Base-by-base conservation (phyloP, 2,888 invertebrate genomes). In the Leptopilina syphax region DNA sequence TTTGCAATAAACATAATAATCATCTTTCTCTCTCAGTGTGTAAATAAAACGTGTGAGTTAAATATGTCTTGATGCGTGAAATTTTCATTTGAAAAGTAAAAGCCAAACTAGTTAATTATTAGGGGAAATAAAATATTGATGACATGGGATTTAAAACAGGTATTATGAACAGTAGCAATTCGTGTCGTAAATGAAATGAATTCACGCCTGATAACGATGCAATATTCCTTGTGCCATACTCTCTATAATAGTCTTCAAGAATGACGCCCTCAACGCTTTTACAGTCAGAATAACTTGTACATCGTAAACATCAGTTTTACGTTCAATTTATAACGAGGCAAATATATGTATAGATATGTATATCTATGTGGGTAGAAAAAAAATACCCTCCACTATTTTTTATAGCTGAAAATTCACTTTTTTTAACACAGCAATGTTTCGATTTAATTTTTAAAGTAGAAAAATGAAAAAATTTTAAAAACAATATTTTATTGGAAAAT, bases 111-210 rank as follows among this genome's bases (percentile, higher is more conserved):
- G 78, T 78, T 79, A 81, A 79, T 79, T 66, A 77, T 79, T 79
- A 44, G 44, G 76, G 76, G 77, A 77, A 77, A 77, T 79, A 79
- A 79, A 79, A 44, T 44, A 81, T 81, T 79, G 79, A 81, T 67
- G 3, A 67, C n/a, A 3, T 44, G 18, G 65, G 44, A 8, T 65
- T 65, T 65, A 27, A 65, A 65, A 27, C 24, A 27, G 47, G 18
- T 24, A 47, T 12, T 18, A 67, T 67, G 6, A 47, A 67, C 67
- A 67, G 67, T 67, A 67, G 67, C 47, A 18, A 47, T 47, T 67
- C n/a, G 13, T 67, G 67, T 67, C 67, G 67, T 67, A 47, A 67
- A 67, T 47, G 47, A 67, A 67, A 67, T 47, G 67, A 47, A 67
- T 67, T 67, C 47, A n/a, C 10, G 18, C 44, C 1, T 18, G 67